Base-by-base conservation (phyloP, 2,888 invertebrate species). In the Lepidocyrtoides sp. region DNA sequence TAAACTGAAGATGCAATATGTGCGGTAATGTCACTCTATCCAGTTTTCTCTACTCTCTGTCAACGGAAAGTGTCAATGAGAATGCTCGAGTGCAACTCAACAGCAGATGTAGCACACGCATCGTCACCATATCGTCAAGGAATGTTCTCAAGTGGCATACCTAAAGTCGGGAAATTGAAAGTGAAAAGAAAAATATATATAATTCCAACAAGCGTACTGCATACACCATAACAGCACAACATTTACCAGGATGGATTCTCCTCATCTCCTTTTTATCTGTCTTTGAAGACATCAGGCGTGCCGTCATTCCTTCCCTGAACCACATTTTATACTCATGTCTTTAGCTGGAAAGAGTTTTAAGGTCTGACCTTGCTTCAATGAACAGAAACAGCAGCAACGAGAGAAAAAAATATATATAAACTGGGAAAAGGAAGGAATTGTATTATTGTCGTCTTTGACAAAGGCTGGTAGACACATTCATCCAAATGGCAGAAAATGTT, bases 61-160 rank as follows among this genome's bases (percentile, higher is more conserved):
- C 85, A 91, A 86, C 84, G 82, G 29, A 91, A 84, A 91, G 60
- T 87, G 82, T 91, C 91, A 86, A 86, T 91, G 87, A 83, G 69
- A 91, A 91, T 32, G 81, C 54, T 84, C 63, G 51, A 79, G 90
- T 79, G 84, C 66, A 85, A 90, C 89, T 82, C 82, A 57, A 32
- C 77, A 84, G 63, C 77, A 86, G 69, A 85, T 81, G 85, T 72
- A 77, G 57, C 57, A 26, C 44, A 84, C 75, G 84, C 75, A 84
- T 84, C 63, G 75, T 72, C 72, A 44, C 72, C 44, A 72, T 23
- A 72, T 72, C 72, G 17, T 44, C 23, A 44, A 72, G 72, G 72
- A 72, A 72, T 72, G 32, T 23, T 72, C 72, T 72, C 72, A 7
- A 41, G 44, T 41, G 44, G 51, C 51, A 26, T 60, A 72, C 17